Evolutionary conservation across 2,888 invertebrate genomes (phyloP).

Genomic region (Drosophila merina): DNA sequence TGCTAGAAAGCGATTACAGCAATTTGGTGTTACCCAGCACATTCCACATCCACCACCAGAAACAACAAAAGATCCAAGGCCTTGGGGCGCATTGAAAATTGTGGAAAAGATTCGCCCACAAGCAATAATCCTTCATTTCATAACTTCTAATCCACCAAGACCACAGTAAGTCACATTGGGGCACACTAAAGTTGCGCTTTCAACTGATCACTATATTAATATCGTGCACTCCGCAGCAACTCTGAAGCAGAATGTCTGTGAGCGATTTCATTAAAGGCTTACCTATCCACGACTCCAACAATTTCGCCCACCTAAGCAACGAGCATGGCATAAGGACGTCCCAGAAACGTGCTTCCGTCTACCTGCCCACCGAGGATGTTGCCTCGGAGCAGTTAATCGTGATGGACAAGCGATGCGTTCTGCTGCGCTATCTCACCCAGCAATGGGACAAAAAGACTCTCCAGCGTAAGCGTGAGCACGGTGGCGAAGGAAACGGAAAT

Average conservation of each 20-base stretch:
- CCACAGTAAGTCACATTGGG: background rate
- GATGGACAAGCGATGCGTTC: constrained; percentile 97
- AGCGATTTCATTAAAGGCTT: constrained; percentile 95
- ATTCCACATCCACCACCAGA: constrained; percentile 30
- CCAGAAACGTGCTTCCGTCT: constrained; percentile 94
- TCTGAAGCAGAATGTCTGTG: constrained; percentile 86
- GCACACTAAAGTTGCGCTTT: background rate
- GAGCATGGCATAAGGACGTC: constrained; percentile 93
- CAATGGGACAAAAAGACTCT: constrained; percentile 95
- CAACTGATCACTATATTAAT: background rate
- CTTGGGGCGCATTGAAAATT: constrained; percentile 10
- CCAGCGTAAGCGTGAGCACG: constrained; percentile 83
- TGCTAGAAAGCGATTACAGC: constrained; percentile 7
- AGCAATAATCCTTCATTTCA: background rate
- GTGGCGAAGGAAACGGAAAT: constrained; percentile 50
- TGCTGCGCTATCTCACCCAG: constrained; percentile 96
- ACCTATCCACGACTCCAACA: constrained; percentile 95
- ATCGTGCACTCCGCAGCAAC: constrained; percentile 8
- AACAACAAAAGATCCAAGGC: constrained; percentile 28
- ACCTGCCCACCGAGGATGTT: constrained; percentile 91
- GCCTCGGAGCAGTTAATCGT: constrained; percentile 98
- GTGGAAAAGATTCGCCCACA: background rate
- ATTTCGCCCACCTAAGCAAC: constrained; percentile 95
- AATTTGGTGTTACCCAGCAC: constrained; percentile 1
- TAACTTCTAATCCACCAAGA: too few relatives aligned